These are phyloP conservation scores for Physeter macrocephalus DNA, from an alignment of 2,113 vertebrate species.

Conservation along the genomic window DNA sequence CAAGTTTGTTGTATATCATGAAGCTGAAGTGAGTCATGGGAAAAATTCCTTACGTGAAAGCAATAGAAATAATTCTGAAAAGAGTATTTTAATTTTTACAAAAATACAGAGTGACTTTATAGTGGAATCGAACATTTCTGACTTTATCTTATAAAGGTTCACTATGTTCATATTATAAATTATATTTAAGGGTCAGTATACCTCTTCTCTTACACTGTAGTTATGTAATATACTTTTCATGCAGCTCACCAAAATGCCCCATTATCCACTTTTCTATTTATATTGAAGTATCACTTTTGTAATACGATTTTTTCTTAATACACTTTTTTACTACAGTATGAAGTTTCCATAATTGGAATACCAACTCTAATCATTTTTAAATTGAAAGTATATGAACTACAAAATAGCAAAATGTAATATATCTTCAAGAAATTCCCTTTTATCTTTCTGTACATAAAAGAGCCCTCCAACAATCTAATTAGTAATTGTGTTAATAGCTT, in stretches of 20 bases:
- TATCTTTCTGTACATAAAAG: slow-evolving; percentile 49
- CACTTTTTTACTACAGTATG: slow-evolving; percentile 51
- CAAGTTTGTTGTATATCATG: not conserved
- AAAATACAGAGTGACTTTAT: not conserved
- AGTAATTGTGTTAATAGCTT: slow-evolving; percentile 62
- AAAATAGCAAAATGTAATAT: slow-evolving; percentile 52
- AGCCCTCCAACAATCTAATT: slow-evolving; percentile 40
- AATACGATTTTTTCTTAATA: slow-evolving; percentile 6
- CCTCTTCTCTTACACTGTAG: not conserved
- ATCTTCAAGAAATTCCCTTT: slow-evolving; percentile 58
- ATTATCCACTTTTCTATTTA: not conserved
- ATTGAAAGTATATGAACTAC: slow-evolving; percentile 52
- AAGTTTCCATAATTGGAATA: slow-evolving; percentile 51
- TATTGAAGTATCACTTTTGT: slow-evolving; percentile 28
- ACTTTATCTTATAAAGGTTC: not conserved
- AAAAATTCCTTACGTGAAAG: not conserved
- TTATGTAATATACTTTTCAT: not conserved
- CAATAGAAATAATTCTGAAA: not conserved
- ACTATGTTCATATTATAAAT: not conserved
- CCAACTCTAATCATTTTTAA: slow-evolving; percentile 58
- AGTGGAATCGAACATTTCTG: not conserved
- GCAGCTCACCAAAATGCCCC: not conserved
- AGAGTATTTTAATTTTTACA: not conserved
- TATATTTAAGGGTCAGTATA: not conserved
- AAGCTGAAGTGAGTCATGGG: slow-evolving; percentile 11